Evolutionary conservation across 2,797 vertebrate genomes (phyloP).

Genomic region (Delichon dasypus): DNA sequence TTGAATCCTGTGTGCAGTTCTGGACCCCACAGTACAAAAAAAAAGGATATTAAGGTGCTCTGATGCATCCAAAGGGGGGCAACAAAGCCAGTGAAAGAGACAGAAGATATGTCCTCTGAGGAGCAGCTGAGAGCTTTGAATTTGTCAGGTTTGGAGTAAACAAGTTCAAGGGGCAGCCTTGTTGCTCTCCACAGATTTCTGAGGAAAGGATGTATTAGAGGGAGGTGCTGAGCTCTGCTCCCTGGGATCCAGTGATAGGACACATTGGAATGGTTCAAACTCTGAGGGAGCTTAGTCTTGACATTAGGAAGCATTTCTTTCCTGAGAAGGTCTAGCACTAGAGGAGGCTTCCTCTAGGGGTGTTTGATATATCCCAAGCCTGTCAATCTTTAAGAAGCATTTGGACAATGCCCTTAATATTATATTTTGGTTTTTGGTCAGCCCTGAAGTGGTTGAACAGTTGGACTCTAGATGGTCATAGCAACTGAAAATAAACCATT

Average conservation of each 20-base stretch:
- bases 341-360: background rate
- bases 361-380: background rate
- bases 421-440: background rate
- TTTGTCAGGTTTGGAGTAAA: background rate
- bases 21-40: background rate
- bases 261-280: background rate
- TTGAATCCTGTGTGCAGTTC: background rate
- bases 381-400: background rate
- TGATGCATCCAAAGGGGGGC: background rate
- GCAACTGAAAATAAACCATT: background rate
- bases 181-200: background rate
- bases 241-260: background rate
- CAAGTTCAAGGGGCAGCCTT: background rate
- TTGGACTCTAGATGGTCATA: background rate
- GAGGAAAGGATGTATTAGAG: background rate
- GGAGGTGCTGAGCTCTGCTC: background rate
- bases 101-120: background rate
- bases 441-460: background rate
- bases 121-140: background rate
- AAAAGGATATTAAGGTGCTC: background rate
- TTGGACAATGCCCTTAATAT: background rate
- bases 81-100: background rate
- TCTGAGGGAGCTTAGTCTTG: background rate
- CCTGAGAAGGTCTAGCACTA: background rate
- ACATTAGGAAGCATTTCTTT: background rate